Percentiles rank a stretch among this genome's conserved stretches.
Evolutionary conservation across 2,888 invertebrate genomes (phyloP).

Genomic region (Elysia crispata): DNA sequence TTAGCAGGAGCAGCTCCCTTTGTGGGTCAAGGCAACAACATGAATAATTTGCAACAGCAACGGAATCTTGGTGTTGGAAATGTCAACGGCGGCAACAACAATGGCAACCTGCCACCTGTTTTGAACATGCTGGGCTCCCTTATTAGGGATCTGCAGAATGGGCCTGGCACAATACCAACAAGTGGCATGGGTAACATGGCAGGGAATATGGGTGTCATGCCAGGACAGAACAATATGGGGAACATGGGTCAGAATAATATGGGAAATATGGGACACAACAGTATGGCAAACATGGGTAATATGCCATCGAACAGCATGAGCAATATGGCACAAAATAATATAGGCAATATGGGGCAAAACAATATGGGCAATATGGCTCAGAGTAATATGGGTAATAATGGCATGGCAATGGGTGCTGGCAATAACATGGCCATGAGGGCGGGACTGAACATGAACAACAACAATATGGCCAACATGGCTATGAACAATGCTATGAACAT

Average conservation of each 20-base stretch:
- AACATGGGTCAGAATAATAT: slow-evolving; percentile 49
- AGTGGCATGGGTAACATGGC: slow-evolving; percentile 15
- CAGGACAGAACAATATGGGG: slow-evolving; percentile 46
- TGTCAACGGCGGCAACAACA: slow-evolving; percentile 15
- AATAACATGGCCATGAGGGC: too few relatives aligned
- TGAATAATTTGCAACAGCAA: slow-evolving; percentile 26
- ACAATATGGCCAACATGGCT: not conserved
- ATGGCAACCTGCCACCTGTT: slow-evolving; percentile 50
- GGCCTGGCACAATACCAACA: not conserved
- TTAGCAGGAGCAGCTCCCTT: too few relatives aligned
- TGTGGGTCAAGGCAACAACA: slow-evolving; percentile 13
- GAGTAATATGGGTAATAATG: not conserved
- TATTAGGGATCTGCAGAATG: slow-evolving; percentile 48
- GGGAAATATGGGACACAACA: slow-evolving; percentile 28
- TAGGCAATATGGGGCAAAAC: slow-evolving; percentile 18
- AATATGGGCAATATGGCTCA: slow-evolving; percentile 13
- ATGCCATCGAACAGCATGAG: slow-evolving; percentile 12
- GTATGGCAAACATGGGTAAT: too few relatives aligned
- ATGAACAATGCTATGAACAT: not conserved
- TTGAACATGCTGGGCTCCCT: slow-evolving; percentile 53
- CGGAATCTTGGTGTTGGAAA: too few relatives aligned
- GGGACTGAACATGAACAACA: too few relatives aligned
- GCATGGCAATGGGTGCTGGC: slow-evolving; percentile 1
- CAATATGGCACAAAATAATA: slow-evolving; percentile 19
- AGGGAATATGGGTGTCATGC: slow-evolving; percentile 18